Evolutionary conservation across 2,113 vertebrate genomes (phyloP).

Genomic region (Chelonoidis abingdonii): DNA sequence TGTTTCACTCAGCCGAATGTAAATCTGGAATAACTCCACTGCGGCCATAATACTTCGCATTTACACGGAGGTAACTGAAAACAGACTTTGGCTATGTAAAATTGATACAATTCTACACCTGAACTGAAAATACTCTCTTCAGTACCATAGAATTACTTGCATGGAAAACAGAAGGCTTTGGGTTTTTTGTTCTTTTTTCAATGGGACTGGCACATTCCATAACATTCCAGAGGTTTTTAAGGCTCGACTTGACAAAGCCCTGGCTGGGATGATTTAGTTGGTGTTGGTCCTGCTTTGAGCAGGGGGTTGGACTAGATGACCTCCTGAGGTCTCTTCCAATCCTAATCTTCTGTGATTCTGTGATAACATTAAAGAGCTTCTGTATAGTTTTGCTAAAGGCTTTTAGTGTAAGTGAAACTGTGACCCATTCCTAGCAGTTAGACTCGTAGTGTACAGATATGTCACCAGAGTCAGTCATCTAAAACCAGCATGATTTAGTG

Average conservation of each 20-base stretch:
- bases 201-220: not conserved
- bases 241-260: too few relatives aligned
- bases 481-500: not conserved
- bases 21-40: not conserved
- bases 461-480: not conserved
- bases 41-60: not conserved
- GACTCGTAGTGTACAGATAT: not conserved
- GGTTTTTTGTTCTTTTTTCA: not conserved
- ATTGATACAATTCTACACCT: not conserved
- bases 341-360: too few relatives aligned
- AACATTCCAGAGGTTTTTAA: not conserved
- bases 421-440: not conserved
- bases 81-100: not conserved
- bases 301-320: too few relatives aligned
- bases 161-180: not conserved
- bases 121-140: not conserved
- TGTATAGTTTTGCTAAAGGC: not conserved
- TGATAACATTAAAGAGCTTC: not conserved
- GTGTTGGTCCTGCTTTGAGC: too few relatives aligned
- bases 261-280: too few relatives aligned
- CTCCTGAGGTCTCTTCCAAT: too few relatives aligned
- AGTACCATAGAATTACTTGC: not conserved
- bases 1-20: not conserved
- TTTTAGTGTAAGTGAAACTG: not conserved
- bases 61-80: not conserved